Base-by-base conservation (phyloP, 2,888 invertebrate species). In the Loripinus fragilis region DNA sequence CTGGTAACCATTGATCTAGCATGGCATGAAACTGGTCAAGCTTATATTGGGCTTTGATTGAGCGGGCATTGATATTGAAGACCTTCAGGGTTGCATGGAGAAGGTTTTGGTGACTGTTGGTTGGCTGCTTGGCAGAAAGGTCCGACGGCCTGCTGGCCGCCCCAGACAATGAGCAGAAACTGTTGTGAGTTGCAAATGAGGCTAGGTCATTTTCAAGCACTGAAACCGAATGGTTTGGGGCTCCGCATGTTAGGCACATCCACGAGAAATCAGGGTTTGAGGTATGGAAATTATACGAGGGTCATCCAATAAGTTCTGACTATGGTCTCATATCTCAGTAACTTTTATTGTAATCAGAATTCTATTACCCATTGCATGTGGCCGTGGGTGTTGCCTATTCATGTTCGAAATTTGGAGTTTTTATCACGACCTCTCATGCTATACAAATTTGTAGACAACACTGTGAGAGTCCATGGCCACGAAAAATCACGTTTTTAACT, bases 71-170 rank as follows among this genome's bases (percentile, higher is more conserved):
- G 3, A 60, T 1, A 17, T 60, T 60, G 60, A 60, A 33, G 33
- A 60, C 60, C 17, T 60, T 60, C 60, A 60, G 60, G 33, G 60
- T 60, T 60, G 60, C 60, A 60, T 33, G 30, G 30, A 30, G 33
- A 60, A 33, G 60, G 12, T 52, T 52, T 33, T 3, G 3, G 60
- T 60, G 60, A 30, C 17, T 60, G 33, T 20, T 60, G 60, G 60
- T 33, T 33, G 33, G 2, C 1, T 60, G 60, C 17, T 33, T 33
- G 33, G 60, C 33, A 60, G 60, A 60, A 33, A 20, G 17, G 1
- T 20, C 60, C 17, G 60, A 17, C 33, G 33, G 20, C 60, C 33
- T 30, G 17, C 60, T 60, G 1, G 60, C 33, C 20, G 60, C 30
- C 8, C 33, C 60, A 33, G 60, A 60, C 33, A 60, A 60, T 1